A percentile compares a stretch with the other conserved stretches of the same genome.
phyloP scores from a whole-genome alignment of 2,797 vertebrate species.

The Rhinatrema bivittatum region DNA sequence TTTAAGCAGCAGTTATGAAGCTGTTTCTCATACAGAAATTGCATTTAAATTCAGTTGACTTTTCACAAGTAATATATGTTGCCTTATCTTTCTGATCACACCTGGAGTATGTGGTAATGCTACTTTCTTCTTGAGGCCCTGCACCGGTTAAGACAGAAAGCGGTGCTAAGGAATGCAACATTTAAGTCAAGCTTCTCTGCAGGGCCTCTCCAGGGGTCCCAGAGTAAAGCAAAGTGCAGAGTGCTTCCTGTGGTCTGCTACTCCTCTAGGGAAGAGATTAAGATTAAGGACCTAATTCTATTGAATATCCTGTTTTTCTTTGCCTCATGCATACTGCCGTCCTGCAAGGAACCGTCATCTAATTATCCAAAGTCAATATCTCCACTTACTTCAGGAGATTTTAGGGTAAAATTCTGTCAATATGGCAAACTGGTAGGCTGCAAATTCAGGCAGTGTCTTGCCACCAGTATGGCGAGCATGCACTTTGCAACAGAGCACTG shows the following conservation, averaged over 20 bases:
- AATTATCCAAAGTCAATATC: slow-evolving; percentile 37
- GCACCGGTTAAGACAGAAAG: slow-evolving; percentile 14
- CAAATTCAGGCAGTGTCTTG: too few relatives aligned
- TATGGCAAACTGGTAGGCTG: too few relatives aligned
- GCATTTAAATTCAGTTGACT: too few relatives aligned
- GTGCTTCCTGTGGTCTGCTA: slow-evolving; percentile 50
- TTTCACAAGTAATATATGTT: too few relatives aligned
- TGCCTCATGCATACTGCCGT: slow-evolving; percentile 55
- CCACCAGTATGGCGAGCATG: too few relatives aligned
- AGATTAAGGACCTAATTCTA: slow-evolving; percentile 65
- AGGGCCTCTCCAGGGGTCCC: slow-evolving; percentile 34
- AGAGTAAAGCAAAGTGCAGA: slow-evolving; percentile 37
- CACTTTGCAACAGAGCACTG: too few relatives aligned
- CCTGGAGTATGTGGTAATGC: neutral
- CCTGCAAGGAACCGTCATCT: slow-evolving; percentile 63
- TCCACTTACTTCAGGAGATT: slow-evolving; percentile 16
- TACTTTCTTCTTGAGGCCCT: slow-evolving; percentile 1
- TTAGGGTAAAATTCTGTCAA: too few relatives aligned
- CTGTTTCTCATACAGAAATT: too few relatives aligned
- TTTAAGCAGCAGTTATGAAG: too few relatives aligned
- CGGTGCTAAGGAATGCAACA: slow-evolving; percentile 38
- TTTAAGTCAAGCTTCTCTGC: slow-evolving; percentile 35
- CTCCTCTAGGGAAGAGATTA: slow-evolving; percentile 48
- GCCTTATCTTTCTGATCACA: neutral
- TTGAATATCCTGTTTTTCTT: slow-evolving; percentile 74